Evolutionary conservation across 1,140 invertebrate species (phyloP).

Genomic region (Hirudo medicinalis): DNA sequence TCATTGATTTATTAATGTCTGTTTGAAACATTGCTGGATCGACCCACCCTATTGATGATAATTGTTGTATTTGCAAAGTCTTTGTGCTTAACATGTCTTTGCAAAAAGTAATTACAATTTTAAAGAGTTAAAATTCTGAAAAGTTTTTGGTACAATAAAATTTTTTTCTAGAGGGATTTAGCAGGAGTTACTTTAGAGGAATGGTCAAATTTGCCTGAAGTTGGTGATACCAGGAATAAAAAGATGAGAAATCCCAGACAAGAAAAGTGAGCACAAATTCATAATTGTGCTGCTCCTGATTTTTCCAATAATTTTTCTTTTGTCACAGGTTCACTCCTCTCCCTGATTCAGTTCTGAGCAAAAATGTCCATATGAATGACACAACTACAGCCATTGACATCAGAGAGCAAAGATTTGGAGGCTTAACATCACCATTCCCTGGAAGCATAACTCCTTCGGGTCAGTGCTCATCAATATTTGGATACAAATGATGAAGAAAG

Average conservation of each 20-base stretch:
- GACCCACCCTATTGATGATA: no score
- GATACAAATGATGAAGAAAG: no score
- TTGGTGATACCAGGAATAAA: conserved; percentile 94
- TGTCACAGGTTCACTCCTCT: conserved; percentile 71
- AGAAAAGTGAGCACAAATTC: conserved; percentile 55
- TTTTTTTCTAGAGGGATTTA: conserved; percentile 53
- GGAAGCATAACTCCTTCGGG: conserved; percentile 20
- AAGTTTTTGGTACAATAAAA: neutral
- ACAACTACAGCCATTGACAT: conserved; percentile 68
- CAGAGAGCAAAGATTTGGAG: conserved; percentile 48
- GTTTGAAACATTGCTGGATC: no score
- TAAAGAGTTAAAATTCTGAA: neutral
- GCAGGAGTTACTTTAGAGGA: conserved; percentile 70
- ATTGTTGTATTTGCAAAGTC: no score
- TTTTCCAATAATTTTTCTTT: conserved; percentile 15
- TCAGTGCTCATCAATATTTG: neutral
- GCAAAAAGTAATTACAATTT: neutral
- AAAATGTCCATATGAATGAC: conserved; percentile 62
- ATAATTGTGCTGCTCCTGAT: neutral
- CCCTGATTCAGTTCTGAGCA: conserved; percentile 85
- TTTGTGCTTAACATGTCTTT: no score
- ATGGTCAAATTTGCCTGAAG: conserved; percentile 93
- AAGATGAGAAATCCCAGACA: conserved; percentile 85
- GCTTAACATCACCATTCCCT: conserved; percentile 35
- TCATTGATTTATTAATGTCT: no score